Evolutionary conservation across 2,113 vertebrate species (phyloP), one percentile per base, ranked within the genome.

Genomic region (Eonycteris spelaea): DNA sequence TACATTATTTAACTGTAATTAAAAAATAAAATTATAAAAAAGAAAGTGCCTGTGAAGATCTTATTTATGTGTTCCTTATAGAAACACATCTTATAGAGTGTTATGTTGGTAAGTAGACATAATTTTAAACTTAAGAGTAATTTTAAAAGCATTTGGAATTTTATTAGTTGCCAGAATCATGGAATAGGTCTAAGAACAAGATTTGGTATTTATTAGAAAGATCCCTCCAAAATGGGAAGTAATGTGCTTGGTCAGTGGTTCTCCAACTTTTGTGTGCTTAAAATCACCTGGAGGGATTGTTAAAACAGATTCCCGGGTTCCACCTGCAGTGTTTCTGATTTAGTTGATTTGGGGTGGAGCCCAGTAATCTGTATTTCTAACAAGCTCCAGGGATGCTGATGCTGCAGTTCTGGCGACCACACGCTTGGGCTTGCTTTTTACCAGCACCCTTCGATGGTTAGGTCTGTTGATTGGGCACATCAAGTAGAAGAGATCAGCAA

Each of bases 381-480:
- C 53, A 48, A 75, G 40, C 38, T 73, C 33, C 33, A 61, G 33
- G 28, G 63, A 65, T 21, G 13, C 14, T 12, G 22, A 40, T 24
- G 65, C 15, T 87, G 19, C 30, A 12, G 63, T 16, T 48, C 67
- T 73, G 59, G 28, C 45, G 35, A 59, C 14, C 1, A 18, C 4
- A 10, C 1, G 24, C 45, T 43, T 22, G 51, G 45, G 63, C 43
- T 16, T 2, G 1, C 0, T 24, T 57, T 53, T 15, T 35, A 15
- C 35, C 3, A 3, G 35, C 7, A 53, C 45, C 68, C 0, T 0
- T 22, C 15, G 7, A 10, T 2, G 21, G 26, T 0, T 94, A 51
- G n/a, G 35, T 84, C 22, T 86, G 45, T 40, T 65, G 22, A 57
- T 0, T 26, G 53, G 65, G 40, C 26, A 33, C 24, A 16, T 3